A percentile compares a stretch with the other conserved stretches of the same genome.
phyloP scores from a whole-genome alignment of 1,140 invertebrate species.

The Bicyclus anynana region DNA sequence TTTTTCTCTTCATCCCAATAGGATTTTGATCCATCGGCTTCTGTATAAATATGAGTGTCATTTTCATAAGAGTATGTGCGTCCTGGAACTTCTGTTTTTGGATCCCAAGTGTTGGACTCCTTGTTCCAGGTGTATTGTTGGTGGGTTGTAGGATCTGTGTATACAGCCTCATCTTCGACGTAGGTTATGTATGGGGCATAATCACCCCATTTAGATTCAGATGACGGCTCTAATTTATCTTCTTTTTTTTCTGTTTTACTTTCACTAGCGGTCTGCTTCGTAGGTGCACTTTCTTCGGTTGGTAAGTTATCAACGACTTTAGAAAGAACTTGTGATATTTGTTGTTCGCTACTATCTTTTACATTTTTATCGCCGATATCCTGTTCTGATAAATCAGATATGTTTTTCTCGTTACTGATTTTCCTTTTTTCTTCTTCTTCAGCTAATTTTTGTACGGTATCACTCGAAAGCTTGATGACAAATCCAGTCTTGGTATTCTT shows the following conservation, averaged over 20 bases:
- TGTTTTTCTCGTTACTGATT: conserved; percentile 7
- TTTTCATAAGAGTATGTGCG: conserved; percentile 84
- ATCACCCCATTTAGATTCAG: conserved; percentile 33
- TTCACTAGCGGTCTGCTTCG: neutral
- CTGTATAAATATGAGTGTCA: conserved; percentile 88
- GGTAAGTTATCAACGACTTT: neutral
- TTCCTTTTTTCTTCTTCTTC: conserved; percentile 44
- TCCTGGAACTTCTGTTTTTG: conserved; percentile 57
- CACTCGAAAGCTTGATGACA: conserved; percentile 65
- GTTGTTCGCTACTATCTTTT: conserved; percentile 6
- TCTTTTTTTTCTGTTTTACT: conserved; percentile 2
- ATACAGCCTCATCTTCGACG: conserved; percentile 83
- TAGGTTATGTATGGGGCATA: conserved; percentile 77
- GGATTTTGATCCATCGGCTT: conserved; percentile 92
- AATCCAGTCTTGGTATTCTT: conserved; percentile 59
- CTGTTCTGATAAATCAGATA: conserved; percentile 6
- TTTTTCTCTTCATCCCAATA: conserved; percentile 94
- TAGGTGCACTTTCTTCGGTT: neutral
- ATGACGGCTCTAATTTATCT: neutral
- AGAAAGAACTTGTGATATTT: neutral
- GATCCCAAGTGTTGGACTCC: conserved; percentile 80
- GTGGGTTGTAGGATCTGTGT: conserved; percentile 83
- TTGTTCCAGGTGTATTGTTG: conserved; percentile 83
- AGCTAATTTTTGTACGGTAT: conserved; percentile 63
- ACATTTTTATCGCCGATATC: neutral